These are phyloP conservation scores for Megalopta genalis DNA, from an alignment of 1,140 invertebrate genomes.

Conservation along the genomic window DNA sequence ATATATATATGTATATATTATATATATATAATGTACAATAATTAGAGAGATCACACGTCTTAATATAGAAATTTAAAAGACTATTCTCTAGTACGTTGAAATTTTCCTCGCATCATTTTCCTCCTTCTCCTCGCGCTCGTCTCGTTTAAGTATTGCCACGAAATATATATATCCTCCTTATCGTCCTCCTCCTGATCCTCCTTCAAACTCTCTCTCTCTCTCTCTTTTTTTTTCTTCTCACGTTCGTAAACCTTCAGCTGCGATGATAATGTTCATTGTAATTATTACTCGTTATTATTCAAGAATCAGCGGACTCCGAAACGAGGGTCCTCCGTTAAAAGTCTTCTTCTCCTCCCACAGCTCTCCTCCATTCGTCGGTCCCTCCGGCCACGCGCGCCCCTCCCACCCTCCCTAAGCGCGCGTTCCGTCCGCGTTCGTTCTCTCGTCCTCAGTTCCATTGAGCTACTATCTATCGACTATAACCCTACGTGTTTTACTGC, in stretches of 20 bases:
- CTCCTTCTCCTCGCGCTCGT: conserved; percentile 22
- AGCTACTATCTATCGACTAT: conserved; percentile 75
- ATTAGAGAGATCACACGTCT: conserved; percentile 81
- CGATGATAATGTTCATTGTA: conserved; percentile 60
- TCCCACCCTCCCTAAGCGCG: background rate
- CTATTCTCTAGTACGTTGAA: conserved; percentile 78
- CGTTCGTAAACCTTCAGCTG: conserved; percentile 23
- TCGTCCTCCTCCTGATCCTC: background rate
- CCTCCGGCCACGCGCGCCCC: background rate
- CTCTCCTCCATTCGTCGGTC: background rate
- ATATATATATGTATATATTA: conserved; percentile 37
- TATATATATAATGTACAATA: conserved; percentile 76
- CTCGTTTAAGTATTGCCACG: conserved; percentile 77
- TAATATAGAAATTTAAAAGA: conserved; percentile 81
- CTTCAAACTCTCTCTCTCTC: background rate
- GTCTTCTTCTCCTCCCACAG: conserved; percentile 24
- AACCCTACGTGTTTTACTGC: conserved; percentile 52
- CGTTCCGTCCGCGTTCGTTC: background rate
- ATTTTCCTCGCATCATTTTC: conserved; percentile 48
- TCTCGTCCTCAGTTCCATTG: conserved; percentile 46
- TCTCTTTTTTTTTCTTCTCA: too few relatives aligned
- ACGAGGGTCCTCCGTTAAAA: conserved; percentile 26
- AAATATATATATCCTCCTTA: conserved; percentile 60
- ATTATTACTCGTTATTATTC: conserved; percentile 46
- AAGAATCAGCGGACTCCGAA: conserved; percentile 37